Conservation (phyloP, 2,888 invertebrate genomes). For the Cataglyphis altisquamis region DNA sequence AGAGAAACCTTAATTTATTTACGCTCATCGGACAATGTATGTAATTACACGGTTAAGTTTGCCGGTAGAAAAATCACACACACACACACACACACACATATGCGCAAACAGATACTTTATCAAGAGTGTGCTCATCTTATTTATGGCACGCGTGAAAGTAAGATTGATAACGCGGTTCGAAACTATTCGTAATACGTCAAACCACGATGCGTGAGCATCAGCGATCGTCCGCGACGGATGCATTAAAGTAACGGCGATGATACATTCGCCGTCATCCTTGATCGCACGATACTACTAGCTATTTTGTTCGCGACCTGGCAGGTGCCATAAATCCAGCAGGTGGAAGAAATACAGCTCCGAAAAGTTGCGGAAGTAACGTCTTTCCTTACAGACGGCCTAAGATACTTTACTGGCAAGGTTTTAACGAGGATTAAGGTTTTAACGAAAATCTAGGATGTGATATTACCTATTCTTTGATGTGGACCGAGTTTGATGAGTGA, state of each 20-base stretch:
- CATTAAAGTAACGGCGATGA: constrained; percentile 23
- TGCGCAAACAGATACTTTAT: background rate
- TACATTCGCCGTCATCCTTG: background rate
- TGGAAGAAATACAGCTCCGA: background rate
- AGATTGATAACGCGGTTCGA: constrained; percentile 22
- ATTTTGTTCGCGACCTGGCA: background rate
- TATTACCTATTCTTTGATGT: background rate
- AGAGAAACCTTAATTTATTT: constrained; percentile 9
- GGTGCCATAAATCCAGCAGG: background rate
- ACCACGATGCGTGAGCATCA: background rate
- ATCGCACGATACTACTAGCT: background rate
- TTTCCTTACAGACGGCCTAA: constrained; percentile 36
- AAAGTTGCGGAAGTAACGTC: constrained; percentile 22
- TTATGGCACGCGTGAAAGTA: constrained; percentile 12
- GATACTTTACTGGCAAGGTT: background rate
- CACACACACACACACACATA: no score
- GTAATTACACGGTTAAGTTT: constrained; percentile 36
- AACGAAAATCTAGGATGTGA: constrained; percentile 12
- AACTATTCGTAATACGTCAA: constrained; percentile 11
- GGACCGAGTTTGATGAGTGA: background rate
- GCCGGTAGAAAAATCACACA: background rate
- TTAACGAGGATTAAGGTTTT: background rate
- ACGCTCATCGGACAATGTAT: constrained; percentile 3
- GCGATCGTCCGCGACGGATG: background rate
- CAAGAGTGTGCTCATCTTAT: background rate